These are phyloP conservation scores for Brachionus rotundiformis DNA, from an alignment of 1,140 invertebrate genomes.

Conservation along the genomic window DNA sequence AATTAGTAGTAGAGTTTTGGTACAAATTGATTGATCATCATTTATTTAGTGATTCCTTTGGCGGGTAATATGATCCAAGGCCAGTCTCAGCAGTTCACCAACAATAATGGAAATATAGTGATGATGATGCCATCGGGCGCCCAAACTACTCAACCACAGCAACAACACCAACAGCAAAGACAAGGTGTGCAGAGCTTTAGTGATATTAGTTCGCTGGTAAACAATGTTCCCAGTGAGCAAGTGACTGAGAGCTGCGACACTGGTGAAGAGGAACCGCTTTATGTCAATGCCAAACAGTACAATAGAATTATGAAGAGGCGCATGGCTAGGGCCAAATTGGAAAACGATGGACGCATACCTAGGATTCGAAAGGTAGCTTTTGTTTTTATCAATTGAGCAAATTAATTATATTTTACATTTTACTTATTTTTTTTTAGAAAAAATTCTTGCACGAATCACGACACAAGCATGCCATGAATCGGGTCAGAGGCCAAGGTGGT, in stretches of 20 bases:
- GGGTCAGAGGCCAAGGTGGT: conserved; percentile 91
- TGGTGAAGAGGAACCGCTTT: conserved; percentile 72
- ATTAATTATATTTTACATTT: background rate
- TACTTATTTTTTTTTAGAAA: conserved; percentile 56
- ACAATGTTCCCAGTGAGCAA: conserved; percentile 8
- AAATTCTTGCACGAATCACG: conserved; percentile 99
- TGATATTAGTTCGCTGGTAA: conserved; percentile 25
- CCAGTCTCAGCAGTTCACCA: background rate
- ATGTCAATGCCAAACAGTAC: conserved; percentile 94
- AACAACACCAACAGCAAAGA: too few species aligned
- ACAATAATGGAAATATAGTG: background rate
- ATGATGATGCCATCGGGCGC: background rate
- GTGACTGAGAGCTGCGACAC: background rate
- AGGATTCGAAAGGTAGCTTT: conserved; percentile 81
- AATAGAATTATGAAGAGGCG: conserved; percentile 63
- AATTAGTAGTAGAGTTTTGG: too few species aligned
- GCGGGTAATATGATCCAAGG: background rate
- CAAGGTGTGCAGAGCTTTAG: background rate
- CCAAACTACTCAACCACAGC: background rate
- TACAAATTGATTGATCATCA: too few species aligned
- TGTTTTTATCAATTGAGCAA: background rate
- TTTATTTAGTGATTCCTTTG: conserved; percentile 7
- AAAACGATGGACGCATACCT: conserved; percentile 79
- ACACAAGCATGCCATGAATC: conserved; percentile 95
- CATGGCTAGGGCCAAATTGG: conserved; percentile 62